Evolutionary conservation across 37 sponge, comb jelly and placozoan genomes (phyloP), one percentile per base, ranked within the genome.

Genomic region (Axinella damicornis): DNA sequence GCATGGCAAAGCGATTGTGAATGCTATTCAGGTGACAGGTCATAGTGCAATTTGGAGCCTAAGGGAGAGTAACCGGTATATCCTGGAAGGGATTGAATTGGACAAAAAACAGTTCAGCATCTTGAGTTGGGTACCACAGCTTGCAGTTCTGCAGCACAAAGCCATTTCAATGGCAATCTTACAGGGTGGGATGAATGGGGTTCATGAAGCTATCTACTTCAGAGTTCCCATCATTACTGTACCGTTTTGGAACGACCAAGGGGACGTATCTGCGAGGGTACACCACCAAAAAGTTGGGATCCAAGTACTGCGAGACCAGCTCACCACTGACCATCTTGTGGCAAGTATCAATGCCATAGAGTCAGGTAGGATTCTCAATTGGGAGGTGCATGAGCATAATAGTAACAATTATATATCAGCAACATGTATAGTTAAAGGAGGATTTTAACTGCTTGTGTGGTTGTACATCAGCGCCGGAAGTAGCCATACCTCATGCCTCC

Each of bases 151-250:
- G 30, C 30, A 57, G 9, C 89, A 88, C 73, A 25, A 62, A 60
- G n/a, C 89, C 22, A 77, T 82, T 24, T 5, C 65, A 21, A 69
- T 88, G 46, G 89, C 89, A 27, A 73, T 82, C 34, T 68, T 88
- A 24, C 89, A 88, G n/a, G 70, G 89, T 60, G 89, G 89, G 14
- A 69, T 74, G 34, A 65, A 65, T 40, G 89, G 89, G 11, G 30
- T 88, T 0, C 59, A 81, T 34, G 89, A 88, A 59, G 89, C 89
- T 16, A 52, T 88, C 9, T 20, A 53, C 15, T 66, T 9, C 28
- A 71, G 83, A 68, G 83, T 88, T 14, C 89, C 83, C 2, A 69
- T 88, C 22, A 82, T 88, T 30, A 52, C 39, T 2, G 5, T 82
- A 0, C 83, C 89, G 2, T 30, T 57, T 33, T 12, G 2, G 11